A percentile compares a stretch with the other conserved stretches of the same genome.
Conservation (phyloP, 2,888 invertebrate species). For the Eupithecia insigniata region DNA sequence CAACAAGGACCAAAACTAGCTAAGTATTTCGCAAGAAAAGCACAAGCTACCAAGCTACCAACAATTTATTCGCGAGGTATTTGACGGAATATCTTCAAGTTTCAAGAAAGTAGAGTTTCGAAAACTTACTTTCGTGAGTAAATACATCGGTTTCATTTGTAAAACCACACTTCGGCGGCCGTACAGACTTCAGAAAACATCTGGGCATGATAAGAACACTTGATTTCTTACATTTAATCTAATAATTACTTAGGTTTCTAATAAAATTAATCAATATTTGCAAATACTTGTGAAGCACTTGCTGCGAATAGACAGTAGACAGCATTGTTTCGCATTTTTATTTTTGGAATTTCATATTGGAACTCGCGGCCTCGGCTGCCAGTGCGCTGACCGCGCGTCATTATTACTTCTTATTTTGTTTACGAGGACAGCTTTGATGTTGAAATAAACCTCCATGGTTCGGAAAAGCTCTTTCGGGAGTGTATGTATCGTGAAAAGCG, state of each 20-base stretch:
- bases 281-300: constrained; percentile 75
- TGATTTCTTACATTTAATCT: constrained; percentile 27
- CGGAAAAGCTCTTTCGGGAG: constrained; percentile 56
- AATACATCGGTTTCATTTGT: constrained; percentile 66
- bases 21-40: background rate
- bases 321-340: constrained; percentile 64
- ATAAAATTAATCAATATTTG: constrained; percentile 36
- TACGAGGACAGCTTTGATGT: constrained; percentile 53
- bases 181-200: constrained; percentile 72
- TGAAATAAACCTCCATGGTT: constrained; percentile 56
- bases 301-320: constrained; percentile 74
- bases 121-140: constrained; percentile 63
- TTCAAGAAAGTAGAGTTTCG: constrained; percentile 18
- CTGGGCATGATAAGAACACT: constrained; percentile 67
- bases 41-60: background rate
- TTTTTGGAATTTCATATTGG: constrained; percentile 70
- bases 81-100: constrained; percentile 8
- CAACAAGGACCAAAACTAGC: background rate
- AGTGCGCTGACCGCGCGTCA: constrained; percentile 51
- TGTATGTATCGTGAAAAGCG: constrained; percentile 65
- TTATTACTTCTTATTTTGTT: constrained; percentile 50
- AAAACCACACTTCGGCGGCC: constrained; percentile 61
- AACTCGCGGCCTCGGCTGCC: constrained; percentile 60
- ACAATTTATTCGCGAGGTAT: background rate
- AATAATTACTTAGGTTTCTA: constrained; percentile 28